These are phyloP conservation scores for Fulmarus glacialis DNA, from an alignment of 2,113 vertebrate genomes.

Conservation along the genomic window DNA sequence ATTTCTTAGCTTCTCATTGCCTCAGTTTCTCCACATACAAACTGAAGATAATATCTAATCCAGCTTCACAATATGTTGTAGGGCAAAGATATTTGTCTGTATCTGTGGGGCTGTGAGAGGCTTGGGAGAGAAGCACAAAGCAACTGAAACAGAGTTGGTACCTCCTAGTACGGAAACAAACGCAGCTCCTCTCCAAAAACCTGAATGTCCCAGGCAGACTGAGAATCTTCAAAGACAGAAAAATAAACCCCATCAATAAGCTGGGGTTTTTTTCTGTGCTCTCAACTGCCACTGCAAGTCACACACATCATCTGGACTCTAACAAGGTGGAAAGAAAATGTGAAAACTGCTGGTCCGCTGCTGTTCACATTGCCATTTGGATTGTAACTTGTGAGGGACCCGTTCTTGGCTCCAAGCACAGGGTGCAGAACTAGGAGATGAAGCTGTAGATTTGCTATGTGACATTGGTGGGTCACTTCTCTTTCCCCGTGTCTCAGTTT, in stretches of 20 bases:
- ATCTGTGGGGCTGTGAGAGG: background rate
- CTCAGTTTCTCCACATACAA: background rate
- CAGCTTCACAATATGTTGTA: background rate
- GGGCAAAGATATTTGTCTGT: background rate
- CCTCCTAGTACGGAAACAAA: background rate
- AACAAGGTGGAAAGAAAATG: background rate
- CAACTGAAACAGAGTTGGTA: background rate
- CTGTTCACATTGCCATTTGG: background rate
- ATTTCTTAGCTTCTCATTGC: background rate
- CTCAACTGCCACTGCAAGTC: background rate
- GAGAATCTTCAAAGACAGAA: background rate
- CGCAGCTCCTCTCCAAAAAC: background rate
- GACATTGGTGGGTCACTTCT: background rate
- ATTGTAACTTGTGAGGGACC: background rate
- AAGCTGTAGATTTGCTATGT: background rate
- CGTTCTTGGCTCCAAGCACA: background rate
- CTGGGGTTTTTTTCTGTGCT: accelerated
- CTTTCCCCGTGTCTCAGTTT: background rate
- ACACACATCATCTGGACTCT: background rate
- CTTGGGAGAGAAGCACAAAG: background rate
- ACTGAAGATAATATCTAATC: background rate
- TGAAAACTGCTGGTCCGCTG: background rate
- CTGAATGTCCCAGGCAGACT: background rate
- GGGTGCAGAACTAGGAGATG: background rate
- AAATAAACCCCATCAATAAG: background rate